Conservation (phyloP, 2,888 invertebrate species). For the Gymnoscelis rufifasciata region DNA sequence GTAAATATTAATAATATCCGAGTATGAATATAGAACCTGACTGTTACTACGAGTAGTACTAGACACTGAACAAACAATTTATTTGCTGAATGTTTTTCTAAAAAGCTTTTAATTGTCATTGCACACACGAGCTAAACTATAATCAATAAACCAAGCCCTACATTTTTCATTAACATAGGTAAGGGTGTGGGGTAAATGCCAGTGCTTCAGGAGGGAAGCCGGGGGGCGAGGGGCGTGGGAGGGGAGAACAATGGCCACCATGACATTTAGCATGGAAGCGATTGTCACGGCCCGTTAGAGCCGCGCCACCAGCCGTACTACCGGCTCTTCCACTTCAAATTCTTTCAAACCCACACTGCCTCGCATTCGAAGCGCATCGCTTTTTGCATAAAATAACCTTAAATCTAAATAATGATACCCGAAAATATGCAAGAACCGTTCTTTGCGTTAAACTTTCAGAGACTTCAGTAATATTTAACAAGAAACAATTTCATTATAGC, state of each 20-base stretch:
- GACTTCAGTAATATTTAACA: conserved; percentile 25
- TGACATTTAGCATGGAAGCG: conserved; percentile 78
- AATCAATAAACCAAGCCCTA: conserved; percentile 55
- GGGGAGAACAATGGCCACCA: conserved; percentile 73
- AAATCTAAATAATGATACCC: conserved; percentile 14
- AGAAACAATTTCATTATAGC: conserved; percentile 29
- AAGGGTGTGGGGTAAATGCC: conserved; percentile 66
- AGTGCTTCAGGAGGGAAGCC: conserved; percentile 55
- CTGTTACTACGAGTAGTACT: too few relatives aligned
- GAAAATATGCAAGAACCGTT: conserved; percentile 8
- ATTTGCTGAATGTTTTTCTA: conserved; percentile 3
- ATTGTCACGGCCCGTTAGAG: conserved; percentile 74
- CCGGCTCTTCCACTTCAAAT: conserved; percentile 57
- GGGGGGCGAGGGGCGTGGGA: conserved; percentile 37
- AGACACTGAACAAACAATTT: too few relatives aligned
- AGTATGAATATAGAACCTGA: too few relatives aligned
- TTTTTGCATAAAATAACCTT: conserved; percentile 15
- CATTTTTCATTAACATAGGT: conserved; percentile 62
- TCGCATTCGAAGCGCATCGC: conserved; percentile 19
- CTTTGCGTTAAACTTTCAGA: conserved; percentile 6
- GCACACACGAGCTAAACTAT: conserved; percentile 27
- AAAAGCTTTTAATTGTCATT: conserved; percentile 6
- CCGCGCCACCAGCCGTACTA: conserved; percentile 60
- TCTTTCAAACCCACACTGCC: conserved; percentile 43
- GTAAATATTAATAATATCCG: too few relatives aligned